phyloP scores from a whole-genome alignment of 1,140 invertebrate species.

The Bombus confusus region DNA sequence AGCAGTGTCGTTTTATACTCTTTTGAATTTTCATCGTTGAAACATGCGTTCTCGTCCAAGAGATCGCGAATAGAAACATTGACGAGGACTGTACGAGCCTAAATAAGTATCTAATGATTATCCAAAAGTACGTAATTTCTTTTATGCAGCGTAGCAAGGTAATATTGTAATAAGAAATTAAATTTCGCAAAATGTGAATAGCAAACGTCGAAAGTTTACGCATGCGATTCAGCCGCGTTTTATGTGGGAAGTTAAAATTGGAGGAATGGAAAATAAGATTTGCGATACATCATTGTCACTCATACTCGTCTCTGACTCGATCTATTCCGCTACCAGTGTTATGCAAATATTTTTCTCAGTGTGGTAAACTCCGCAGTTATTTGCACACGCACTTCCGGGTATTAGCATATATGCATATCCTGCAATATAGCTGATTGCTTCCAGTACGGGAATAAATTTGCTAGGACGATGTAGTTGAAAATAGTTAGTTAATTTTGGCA shows the following conservation, averaged over 20 bases:
- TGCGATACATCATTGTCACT: neutral
- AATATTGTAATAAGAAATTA: no score
- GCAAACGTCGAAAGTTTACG: neutral
- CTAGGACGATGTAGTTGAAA: neutral
- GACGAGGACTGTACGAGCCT: no score
- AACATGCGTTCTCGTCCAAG: no score
- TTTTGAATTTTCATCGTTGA: no score
- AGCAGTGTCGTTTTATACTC: no score
- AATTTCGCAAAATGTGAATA: neutral
- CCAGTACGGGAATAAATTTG: neutral
- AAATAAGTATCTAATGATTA: no score
- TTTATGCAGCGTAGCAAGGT: neutral
- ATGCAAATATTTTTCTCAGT: neutral
- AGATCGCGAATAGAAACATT: no score
- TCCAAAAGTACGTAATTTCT: neutral
- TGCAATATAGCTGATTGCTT: neutral
- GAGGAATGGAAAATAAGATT: neutral
- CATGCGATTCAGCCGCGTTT: neutral
- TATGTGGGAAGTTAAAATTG: neutral
- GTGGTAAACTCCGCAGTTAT: neutral
- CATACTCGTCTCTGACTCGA: neutral
- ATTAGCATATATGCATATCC: neutral
- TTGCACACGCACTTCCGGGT: neutral
- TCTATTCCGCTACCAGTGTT: neutral
- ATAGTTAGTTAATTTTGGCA: neutral